Base-by-base conservation (phyloP, 1,140 invertebrate genomes). In the Drosophila orena region DNA sequence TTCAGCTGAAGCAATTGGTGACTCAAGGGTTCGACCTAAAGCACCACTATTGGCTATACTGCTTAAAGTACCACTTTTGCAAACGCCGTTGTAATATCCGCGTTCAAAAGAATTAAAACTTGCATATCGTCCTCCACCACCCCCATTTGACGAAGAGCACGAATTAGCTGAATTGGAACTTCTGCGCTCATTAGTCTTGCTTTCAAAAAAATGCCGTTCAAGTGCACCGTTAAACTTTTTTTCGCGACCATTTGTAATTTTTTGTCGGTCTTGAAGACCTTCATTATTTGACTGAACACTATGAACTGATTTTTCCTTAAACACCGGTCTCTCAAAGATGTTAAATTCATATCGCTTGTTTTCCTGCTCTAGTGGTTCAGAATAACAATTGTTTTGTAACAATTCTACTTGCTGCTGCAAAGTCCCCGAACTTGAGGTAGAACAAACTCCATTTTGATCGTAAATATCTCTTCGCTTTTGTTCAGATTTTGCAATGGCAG, bases 111-210 rank as follows among this genome's bases (percentile, higher is more conserved):
- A 83, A 69, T 92, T 92, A 52, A 83, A 91, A 27, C 66, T 77
- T n/a, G 69, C 37, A 65, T 78, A 92, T 6, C 88, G 73, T 2
- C 64, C 43, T 4, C 57, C 57, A 34, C 61, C 62, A 1, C 72
- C 62, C 0, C 65, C 58, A 49, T 80, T 74, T 1, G 75, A 74
- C 3, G 85, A 79, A 15, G 78, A 77, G 61, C 73, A 86, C 1
- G 91, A 92, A 62, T 92, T 90, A 11, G 86, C 91, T 27, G 91
- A 91, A 49, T 92, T 92, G 0, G 91, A 91, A 43, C 88, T 92
- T 0, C 91, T 77, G 3, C 81, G 60, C n/a, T 91, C 86, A 2
- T 83, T 54, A 43, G 88, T 84, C 12, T 90, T 68, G 15, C 81
- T 88, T 15, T 91, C 88, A 50, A 86, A 90, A 1, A 59, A 52